Evolutionary conservation across 2,797 vertebrate genomes (phyloP).

Genomic region (Garrulus glandarius): DNA sequence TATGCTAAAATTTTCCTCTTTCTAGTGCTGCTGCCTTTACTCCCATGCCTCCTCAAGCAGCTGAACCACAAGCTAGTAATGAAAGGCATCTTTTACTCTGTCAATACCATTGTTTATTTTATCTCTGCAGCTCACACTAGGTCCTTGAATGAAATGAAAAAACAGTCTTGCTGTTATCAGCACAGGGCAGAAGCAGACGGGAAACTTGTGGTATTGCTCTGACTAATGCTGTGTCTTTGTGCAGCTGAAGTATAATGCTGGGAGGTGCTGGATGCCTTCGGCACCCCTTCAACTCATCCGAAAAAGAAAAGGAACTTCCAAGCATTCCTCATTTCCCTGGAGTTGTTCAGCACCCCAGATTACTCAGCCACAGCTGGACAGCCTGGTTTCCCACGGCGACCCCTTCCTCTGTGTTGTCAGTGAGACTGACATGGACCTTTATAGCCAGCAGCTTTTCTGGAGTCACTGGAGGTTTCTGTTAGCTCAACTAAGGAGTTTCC

Average conservation of each 20-base stretch:
- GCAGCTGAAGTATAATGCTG: neutral
- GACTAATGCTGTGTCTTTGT: neutral
- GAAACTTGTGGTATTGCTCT: slow-evolving; percentile 8
- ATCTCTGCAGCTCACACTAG: slow-evolving; percentile 46
- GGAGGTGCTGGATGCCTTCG: neutral
- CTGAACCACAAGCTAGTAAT: neutral
- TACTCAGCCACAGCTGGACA: neutral
- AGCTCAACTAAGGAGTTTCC: neutral
- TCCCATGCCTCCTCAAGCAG: neutral
- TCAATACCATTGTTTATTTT: slow-evolving; percentile 31
- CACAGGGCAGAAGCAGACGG: neutral
- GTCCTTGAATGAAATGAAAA: slow-evolving; percentile 28
- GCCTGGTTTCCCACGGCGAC: neutral
- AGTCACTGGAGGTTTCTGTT: neutral
- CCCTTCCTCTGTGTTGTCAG: accelerated
- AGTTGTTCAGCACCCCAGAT: neutral
- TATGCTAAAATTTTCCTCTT: neutral
- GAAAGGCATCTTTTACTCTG: slow-evolving; percentile 22
- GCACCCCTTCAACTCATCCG: neutral
- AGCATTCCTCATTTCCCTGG: neutral
- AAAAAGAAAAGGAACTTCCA: neutral
- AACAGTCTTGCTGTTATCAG: slow-evolving; percentile 29
- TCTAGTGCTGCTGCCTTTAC: neutral
- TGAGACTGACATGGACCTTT: accelerated
- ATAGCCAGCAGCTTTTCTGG: neutral